These are phyloP conservation scores for Tipula confusa DNA, from an alignment of 2,888 invertebrate genomes.

Conservation along the genomic window DNA sequence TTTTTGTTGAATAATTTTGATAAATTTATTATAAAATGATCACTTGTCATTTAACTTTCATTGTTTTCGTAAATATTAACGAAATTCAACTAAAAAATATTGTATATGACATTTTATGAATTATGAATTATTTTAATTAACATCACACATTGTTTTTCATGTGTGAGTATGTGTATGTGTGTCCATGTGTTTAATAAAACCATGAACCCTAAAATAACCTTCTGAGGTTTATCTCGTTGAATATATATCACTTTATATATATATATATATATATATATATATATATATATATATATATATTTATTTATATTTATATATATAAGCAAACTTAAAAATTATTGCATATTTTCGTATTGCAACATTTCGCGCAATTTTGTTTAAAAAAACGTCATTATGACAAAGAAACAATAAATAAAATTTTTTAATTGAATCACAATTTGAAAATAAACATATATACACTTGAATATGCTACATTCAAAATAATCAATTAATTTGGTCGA, in stretches of 20 bases:
- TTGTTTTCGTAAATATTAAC: background rate
- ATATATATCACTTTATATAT: too few relatives aligned
- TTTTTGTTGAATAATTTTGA: conserved; percentile 15
- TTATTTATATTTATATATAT: too few relatives aligned
- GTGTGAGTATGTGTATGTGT: too few relatives aligned
- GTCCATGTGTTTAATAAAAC: too few relatives aligned
- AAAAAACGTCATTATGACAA: background rate
- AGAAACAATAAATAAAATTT: background rate
- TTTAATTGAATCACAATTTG: conserved; percentile 12
- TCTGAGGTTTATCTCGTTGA: background rate
- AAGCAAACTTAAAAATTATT: too few relatives aligned
- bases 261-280: too few relatives aligned
- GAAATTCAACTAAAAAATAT: background rate
- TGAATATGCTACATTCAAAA: background rate
- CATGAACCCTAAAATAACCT: background rate
- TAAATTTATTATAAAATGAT: conserved; percentile 9
- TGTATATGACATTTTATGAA: background rate
- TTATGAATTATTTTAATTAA: background rate
- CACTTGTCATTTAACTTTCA: background rate
- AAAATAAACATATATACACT: conserved; percentile 25
- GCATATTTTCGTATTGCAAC: background rate
- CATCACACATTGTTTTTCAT: background rate
- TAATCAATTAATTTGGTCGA: background rate
- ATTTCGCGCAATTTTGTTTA: background rate
- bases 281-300: too few relatives aligned